Evolutionary conservation across 2,888 invertebrate species (phyloP).

Genomic region (Sminthurides aquaticus): DNA sequence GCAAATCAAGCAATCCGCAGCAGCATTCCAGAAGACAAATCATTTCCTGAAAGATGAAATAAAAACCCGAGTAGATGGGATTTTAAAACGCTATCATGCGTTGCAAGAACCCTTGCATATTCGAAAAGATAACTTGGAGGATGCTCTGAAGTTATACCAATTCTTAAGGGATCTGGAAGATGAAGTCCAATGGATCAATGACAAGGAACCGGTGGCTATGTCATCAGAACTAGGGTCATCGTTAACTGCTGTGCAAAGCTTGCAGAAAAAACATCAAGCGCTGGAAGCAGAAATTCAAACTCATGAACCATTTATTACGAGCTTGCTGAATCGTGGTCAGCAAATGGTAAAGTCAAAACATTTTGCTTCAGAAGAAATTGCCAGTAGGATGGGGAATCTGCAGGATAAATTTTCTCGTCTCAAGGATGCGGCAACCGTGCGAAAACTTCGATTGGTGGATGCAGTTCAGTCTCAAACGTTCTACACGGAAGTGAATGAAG

Average conservation of each 20-base stretch:
- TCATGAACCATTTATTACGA: conserved; percentile 73
- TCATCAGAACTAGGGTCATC: conserved; percentile 61
- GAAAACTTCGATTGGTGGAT: conserved; percentile 67
- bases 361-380: conserved; percentile 70
- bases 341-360: conserved; percentile 77
- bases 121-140: conserved; percentile 82
- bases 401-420: conserved; percentile 62
- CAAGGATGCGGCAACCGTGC: conserved; percentile 62
- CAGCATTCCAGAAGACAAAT: conserved; percentile 65
- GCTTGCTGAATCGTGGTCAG: conserved; percentile 64
- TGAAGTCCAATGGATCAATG: conserved; percentile 81
- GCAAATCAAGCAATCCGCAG: conserved; percentile 68
- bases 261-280: conserved; percentile 88
- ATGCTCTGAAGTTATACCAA: conserved; percentile 77
- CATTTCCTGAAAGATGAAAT: conserved; percentile 89
- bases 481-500: conserved; percentile 80
- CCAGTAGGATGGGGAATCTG: conserved; percentile 59
- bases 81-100: conserved; percentile 64
- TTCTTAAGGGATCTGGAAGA: conserved; percentile 88
- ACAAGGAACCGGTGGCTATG: conserved; percentile 63
- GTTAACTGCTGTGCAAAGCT: conserved; percentile 59
- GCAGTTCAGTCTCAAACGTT: conserved; percentile 80
- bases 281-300: conserved; percentile 82
- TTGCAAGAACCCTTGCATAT: conserved; percentile 86
- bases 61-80: conserved; percentile 60